Evolutionary conservation across 2,888 invertebrate species (phyloP).

Genomic region (Barypeithes pellucidus): DNA sequence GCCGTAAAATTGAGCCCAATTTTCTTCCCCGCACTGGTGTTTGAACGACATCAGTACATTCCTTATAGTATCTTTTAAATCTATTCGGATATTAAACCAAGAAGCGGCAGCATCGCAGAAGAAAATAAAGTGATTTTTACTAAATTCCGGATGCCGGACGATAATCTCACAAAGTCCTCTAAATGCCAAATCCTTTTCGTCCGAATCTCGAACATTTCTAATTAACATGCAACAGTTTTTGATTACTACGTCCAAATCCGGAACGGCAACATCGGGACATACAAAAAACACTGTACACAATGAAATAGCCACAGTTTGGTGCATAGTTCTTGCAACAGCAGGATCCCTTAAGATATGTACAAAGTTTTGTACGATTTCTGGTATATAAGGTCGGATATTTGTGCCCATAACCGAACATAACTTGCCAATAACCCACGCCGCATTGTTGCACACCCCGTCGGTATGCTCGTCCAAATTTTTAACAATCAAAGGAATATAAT

Average conservation of each 20-base stretch:
- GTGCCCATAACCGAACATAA: slow-evolving; percentile 95
- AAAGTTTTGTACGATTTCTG: slow-evolving; percentile 89
- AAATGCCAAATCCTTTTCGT: slow-evolving; percentile 99
- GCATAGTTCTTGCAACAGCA: slow-evolving; percentile 95
- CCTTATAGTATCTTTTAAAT: slow-evolving; percentile 94
- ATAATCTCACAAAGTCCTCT: slow-evolving; percentile 99
- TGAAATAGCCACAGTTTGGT: slow-evolving; percentile 99
- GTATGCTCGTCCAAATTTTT: slow-evolving; percentile 96
- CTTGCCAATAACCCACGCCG: slow-evolving; percentile 99
- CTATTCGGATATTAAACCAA: slow-evolving; percentile 88
- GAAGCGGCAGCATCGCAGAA: slow-evolving; percentile 99
- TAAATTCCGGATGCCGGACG: slow-evolving; percentile 95
- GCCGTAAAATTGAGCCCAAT: slow-evolving; percentile 96
- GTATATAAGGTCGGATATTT: slow-evolving; percentile 93
- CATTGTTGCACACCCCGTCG: slow-evolving; percentile 99
- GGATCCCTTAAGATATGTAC: slow-evolving; percentile 95
- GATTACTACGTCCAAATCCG: slow-evolving; percentile 98
- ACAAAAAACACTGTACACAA: slow-evolving; percentile 99
- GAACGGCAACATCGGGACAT: slow-evolving; percentile 91
- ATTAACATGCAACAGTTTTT: slow-evolving; percentile 98
- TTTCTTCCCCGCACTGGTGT: slow-evolving; percentile 95
- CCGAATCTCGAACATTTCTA: slow-evolving; percentile 98
- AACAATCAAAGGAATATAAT: slow-evolving; percentile 96
- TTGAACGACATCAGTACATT: slow-evolving; percentile 97
- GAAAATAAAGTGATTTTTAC: slow-evolving; percentile 97